Percentiles rank a stretch among this genome's conserved stretches.
phyloP scores from a whole-genome alignment of 2,797 vertebrate genomes.

The Gambelia wislizenii region DNA sequence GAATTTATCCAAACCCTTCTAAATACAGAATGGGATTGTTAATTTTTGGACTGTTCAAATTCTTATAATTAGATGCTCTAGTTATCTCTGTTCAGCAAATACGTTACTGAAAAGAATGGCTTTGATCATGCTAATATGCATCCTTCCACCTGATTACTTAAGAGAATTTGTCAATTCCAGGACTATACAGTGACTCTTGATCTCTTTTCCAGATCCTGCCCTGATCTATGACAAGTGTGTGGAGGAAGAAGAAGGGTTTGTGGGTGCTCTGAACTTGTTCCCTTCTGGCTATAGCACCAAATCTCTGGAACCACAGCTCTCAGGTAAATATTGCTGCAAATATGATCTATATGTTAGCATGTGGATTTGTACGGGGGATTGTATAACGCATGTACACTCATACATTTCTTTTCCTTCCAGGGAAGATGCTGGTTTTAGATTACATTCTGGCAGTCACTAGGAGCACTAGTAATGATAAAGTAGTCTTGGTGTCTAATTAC shows the following conservation, averaged over 20 bases:
- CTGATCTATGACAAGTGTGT: slow-evolving; percentile 95
- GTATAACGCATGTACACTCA: slow-evolving; percentile 12
- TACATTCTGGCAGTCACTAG: slow-evolving; percentile 94
- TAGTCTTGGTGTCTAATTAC: slow-evolving; percentile 97
- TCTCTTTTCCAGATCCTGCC: slow-evolving; percentile 85
- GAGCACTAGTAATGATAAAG: slow-evolving; percentile 91
- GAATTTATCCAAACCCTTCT: too few relatives aligned
- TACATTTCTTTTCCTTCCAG: slow-evolving; percentile 71
- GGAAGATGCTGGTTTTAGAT: slow-evolving; percentile 97
- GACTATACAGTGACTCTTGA: neutral
- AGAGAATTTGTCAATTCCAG: neutral
- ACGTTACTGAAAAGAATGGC: neutral
- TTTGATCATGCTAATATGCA: too few relatives aligned
- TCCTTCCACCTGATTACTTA: neutral
- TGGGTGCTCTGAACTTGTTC: slow-evolving; percentile 89
- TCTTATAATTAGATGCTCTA: neutral
- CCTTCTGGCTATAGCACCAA: slow-evolving; percentile 89
- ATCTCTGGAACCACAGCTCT: slow-evolving; percentile 92
- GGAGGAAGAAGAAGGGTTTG: slow-evolving; percentile 90
- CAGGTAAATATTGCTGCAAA: slow-evolving; percentile 81
- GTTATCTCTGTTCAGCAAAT: neutral
- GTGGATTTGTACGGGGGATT: neutral
- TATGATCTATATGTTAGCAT: neutral
- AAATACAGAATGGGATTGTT: neutral
- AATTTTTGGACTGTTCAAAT: neutral